phyloP scores from a whole-genome alignment of 2,888 invertebrate genomes.

The Xylocampa areola region DNA sequence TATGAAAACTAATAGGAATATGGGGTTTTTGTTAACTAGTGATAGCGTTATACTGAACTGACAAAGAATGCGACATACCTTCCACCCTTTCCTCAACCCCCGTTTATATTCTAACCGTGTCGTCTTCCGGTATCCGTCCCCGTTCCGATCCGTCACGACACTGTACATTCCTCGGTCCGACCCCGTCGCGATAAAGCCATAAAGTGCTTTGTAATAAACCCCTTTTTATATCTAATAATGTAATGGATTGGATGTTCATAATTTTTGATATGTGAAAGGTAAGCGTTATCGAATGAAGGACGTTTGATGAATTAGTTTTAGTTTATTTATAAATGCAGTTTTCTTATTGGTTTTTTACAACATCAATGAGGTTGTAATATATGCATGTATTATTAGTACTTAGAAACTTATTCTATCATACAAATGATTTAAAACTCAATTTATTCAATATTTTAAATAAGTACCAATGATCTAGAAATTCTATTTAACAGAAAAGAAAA shows the following conservation, averaged over 20 bases:
- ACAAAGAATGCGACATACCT: slow-evolving; percentile 11
- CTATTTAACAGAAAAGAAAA: background rate
- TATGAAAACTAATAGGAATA: too few species aligned
- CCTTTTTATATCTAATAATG: slow-evolving; percentile 51
- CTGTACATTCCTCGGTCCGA: background rate
- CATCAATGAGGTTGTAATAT: too few species aligned
- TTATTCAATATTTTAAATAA: too few species aligned
- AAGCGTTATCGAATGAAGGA: background rate
- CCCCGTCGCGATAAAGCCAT: slow-evolving; percentile 41
- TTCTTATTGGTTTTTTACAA: too few species aligned
- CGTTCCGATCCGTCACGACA: slow-evolving; percentile 7
- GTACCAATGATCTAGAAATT: too few species aligned
- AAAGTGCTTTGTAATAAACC: slow-evolving; percentile 53
- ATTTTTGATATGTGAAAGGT: slow-evolving; percentile 26
- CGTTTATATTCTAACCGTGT: slow-evolving; percentile 41
- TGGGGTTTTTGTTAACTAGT: too few species aligned
- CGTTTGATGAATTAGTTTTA: slow-evolving; percentile 5
- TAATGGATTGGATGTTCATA: slow-evolving; percentile 47
- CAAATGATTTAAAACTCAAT: too few species aligned
- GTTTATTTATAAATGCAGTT: too few species aligned
- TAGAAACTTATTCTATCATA: too few species aligned
- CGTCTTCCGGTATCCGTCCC: slow-evolving; percentile 29
- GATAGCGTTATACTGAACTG: background rate
- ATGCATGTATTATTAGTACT: too few species aligned
- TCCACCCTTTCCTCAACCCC: slow-evolving; percentile 26